Percentiles rank a stretch among this genome's conserved stretches.
These are phyloP conservation scores for Dromaius novaehollandiae DNA, from an alignment of 2,113 vertebrate species.

Conservation along the genomic window DNA sequence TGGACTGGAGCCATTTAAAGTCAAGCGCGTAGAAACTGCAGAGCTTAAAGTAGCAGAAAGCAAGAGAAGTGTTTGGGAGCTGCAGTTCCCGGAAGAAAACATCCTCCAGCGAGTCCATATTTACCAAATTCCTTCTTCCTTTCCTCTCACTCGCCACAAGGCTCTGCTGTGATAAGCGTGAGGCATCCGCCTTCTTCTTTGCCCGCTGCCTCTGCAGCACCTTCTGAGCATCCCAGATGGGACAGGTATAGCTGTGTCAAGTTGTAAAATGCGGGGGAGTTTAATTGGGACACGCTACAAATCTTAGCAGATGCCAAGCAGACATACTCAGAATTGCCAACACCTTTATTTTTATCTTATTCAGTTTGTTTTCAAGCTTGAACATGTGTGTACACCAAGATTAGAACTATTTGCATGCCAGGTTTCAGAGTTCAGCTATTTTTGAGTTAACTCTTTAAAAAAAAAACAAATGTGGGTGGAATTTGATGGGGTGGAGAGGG, in stretches of 20 bases:
- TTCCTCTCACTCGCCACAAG: background rate
- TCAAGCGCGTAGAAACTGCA: background rate
- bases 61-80: background rate
- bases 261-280: background rate
- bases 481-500: background rate
- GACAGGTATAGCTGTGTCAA: background rate
- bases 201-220: background rate
- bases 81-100: background rate
- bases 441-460: slow-evolving; percentile 10
- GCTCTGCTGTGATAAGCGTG: background rate
- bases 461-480: background rate
- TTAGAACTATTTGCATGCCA: slow-evolving; percentile 55
- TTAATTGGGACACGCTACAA: slow-evolving; percentile 31
- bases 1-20: background rate
- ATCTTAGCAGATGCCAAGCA: slow-evolving; percentile 41
- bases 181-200: background rate
- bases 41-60: background rate
- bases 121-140: background rate
- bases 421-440: slow-evolving; percentile 56
- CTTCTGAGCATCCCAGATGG: background rate
- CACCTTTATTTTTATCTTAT: slow-evolving; percentile 68
- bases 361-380: slow-evolving; percentile 47
- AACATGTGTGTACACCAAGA: slow-evolving; percentile 55
- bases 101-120: background rate
- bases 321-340: slow-evolving; percentile 31